Conservation (phyloP, 2,113 vertebrate genomes). For the Telmatochromis sp. region DNA sequence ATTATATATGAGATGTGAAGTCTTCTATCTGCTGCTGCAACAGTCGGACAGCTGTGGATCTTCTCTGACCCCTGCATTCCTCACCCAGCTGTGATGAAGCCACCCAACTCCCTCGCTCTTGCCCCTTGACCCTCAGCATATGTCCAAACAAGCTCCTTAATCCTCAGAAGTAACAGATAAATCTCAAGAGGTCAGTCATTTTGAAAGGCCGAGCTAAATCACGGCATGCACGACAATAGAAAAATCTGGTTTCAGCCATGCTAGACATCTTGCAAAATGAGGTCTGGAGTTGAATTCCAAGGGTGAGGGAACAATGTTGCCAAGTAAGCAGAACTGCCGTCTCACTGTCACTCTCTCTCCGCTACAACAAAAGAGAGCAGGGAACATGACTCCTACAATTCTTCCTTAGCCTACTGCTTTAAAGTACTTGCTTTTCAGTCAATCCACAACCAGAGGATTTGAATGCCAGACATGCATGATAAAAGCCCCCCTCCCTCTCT, state of each 20-base stretch:
- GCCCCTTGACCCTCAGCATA: constrained; percentile 53
- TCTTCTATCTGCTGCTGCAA: neutral
- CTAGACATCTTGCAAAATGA: neutral
- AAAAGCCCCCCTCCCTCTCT: constrained; percentile 20
- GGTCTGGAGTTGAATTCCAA: neutral
- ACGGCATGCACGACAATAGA: neutral
- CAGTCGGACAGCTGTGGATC: neutral
- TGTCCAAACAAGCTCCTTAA: constrained; percentile 63
- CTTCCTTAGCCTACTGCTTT: neutral
- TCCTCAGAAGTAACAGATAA: constrained; percentile 19
- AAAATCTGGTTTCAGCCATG: neutral
- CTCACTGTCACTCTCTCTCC: constrained; percentile 10
- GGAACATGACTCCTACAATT: constrained; percentile 27
- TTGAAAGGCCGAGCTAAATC: neutral
- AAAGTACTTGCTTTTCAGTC: constrained; percentile 46
- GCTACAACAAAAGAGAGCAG: constrained; percentile 22
- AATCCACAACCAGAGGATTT: constrained; percentile 41
- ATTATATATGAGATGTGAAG: constrained; percentile 3
- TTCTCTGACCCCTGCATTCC: constrained; percentile 60
- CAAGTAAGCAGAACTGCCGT: neutral
- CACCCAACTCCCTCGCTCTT: constrained; percentile 18
- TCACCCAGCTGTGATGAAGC: constrained; percentile 47
- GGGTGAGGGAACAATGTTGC: neutral
- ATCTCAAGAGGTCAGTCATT: neutral
- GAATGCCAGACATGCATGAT: constrained; percentile 53